Percentiles rank a stretch among this genome's conserved stretches.
phyloP scores from a whole-genome alignment of 1,140 invertebrate species.

The Armadillidium nasatum region DNA sequence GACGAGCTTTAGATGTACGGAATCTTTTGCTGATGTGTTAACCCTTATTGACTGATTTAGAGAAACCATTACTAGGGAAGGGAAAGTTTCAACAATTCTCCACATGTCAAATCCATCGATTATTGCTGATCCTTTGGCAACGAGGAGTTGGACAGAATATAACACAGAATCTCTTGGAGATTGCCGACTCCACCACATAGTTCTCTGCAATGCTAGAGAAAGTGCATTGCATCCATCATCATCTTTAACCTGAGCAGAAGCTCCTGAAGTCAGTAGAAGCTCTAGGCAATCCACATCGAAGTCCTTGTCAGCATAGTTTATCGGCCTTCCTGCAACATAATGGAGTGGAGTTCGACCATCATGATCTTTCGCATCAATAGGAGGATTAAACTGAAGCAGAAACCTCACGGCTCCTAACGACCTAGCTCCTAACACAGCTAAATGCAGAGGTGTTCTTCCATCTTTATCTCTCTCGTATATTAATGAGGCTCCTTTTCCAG shows the following conservation, averaged over 20 bases:
- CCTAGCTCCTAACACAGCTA: constrained; percentile 63
- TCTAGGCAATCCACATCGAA: constrained; percentile 60
- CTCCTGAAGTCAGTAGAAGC: constrained; percentile 71
- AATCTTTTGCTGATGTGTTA: constrained; percentile 39
- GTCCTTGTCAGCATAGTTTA: constrained; percentile 56
- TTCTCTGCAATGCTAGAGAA: constrained; percentile 28
- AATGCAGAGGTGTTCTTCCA: constrained; percentile 67
- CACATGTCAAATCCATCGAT: constrained; percentile 42
- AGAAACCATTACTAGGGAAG: constrained; percentile 32
- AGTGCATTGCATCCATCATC: constrained; percentile 59
- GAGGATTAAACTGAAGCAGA: constrained; percentile 60
- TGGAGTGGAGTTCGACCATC: constrained; percentile 85
- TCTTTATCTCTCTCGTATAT: constrained; percentile 70
- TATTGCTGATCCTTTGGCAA: constrained; percentile 35
- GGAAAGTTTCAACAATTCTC: constrained; percentile 42
- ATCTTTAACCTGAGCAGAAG: constrained; percentile 74
- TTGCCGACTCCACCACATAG: constrained; percentile 41
- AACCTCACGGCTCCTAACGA: constrained; percentile 48
- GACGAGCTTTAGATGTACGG: constrained; percentile 33
- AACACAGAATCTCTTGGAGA: constrained; percentile 33
- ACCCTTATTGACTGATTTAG: constrained; percentile 35
- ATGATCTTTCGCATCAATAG: constrained; percentile 76
- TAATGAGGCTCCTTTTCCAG: constrained; percentile 52
- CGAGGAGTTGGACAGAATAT: constrained; percentile 33
- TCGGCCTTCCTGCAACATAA: constrained; percentile 73